Base-by-base conservation (phyloP, 2,113 vertebrate species). In the Caranx ignobilis region DNA sequence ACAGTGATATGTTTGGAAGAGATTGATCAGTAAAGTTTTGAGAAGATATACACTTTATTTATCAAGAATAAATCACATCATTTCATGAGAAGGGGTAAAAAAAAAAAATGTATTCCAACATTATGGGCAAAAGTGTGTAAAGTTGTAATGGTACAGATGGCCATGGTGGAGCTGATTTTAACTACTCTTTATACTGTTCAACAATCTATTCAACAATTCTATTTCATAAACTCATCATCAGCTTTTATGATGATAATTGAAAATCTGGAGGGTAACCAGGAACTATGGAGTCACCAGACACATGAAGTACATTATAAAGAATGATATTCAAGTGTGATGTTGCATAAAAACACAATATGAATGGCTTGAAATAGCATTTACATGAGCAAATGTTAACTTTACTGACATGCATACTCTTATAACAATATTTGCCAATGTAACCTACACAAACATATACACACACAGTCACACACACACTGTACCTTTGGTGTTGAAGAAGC, bases 401-500 rank as follows among this genome's bases (percentile, higher is more conserved):
- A 26, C 26, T 26, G 26, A 26, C 26, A 26, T 26, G 26, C 26
- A 26, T 26, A 26, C 26, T 26, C 26, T 26, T 26, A 26, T 26
- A 26, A 26, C 26, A 26, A 26, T 26, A 26, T 26, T 26, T 26
- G 26, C 26, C 1, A 1, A 26, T 26, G 26, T 26, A 26, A 1
- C 26, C 26, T 26, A 71, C 47, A 62, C 48, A 70, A 32, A 69
- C 43, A 21, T 11, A 52, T 34, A 19, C 16, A 54, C 47, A 43
- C 19, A 43, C 16, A 61, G 2, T 56, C 64, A 31, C 9, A 50
- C 8, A 67, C 37, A 68, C 0, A 39, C 4, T 52, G 15, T 82
- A 95, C 94, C 94, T 95, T 95, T 95, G 15, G 94, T 93, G 72
- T 95, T 94, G 72, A 95, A 95, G 83, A 94, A 94, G 75, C 94